A percentile compares a stretch with the other conserved stretches of the same genome.
Conservation (phyloP, 2,113 vertebrate species). For the Rhea pennata region DNA sequence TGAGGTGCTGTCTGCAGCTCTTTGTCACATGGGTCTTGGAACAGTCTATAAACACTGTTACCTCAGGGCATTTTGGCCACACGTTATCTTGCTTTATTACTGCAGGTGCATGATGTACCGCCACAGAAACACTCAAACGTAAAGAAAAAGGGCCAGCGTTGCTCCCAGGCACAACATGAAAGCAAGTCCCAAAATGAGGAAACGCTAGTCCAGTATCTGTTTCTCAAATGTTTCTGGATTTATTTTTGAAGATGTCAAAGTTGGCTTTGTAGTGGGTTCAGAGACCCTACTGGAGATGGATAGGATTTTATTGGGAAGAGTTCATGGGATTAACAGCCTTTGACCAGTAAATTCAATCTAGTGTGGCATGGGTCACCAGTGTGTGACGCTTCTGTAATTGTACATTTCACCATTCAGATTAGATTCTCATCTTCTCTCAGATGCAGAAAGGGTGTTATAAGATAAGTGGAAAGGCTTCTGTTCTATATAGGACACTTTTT, state of each 20-base stretch:
- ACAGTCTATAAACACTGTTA: not conserved
- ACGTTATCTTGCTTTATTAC: not conserved
- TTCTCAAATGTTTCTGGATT: not conserved
- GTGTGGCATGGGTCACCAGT: not conserved
- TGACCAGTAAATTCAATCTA: rapidly evolving
- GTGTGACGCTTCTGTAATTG: not conserved
- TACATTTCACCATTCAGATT: not conserved
- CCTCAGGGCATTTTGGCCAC: not conserved
- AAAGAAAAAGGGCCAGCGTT: not conserved
- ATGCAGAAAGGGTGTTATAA: not conserved
- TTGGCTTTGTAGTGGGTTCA: not conserved
- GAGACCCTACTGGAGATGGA: not conserved
- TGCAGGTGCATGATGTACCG: not conserved
- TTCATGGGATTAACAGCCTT: not conserved
- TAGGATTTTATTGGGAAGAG: not conserved
- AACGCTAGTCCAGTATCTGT: not conserved
- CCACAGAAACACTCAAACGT: rapidly evolving
- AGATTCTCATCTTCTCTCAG: not conserved
- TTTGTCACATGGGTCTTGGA: not conserved
- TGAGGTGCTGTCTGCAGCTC: rapidly evolving
- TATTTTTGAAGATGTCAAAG: not conserved
- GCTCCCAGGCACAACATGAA: not conserved
- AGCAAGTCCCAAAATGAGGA: not conserved
- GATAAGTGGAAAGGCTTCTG: not conserved
- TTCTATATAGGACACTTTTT: not conserved